phyloP scores from a whole-genome alignment of 2,113 vertebrate genomes.

The Mobula birostris region DNA sequence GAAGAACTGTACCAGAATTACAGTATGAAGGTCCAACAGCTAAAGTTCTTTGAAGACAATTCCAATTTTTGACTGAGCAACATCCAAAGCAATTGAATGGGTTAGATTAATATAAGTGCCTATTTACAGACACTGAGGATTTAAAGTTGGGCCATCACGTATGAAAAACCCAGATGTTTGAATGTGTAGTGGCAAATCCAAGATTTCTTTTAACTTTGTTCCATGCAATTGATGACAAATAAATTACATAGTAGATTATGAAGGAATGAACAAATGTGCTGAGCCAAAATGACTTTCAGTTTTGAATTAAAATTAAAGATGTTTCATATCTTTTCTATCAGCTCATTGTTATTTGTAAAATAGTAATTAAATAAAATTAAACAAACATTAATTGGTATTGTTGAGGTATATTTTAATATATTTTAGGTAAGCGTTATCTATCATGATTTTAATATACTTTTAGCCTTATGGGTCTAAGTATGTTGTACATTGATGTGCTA shows the following conservation, averaged over 20 bases:
- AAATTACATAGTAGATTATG: not conserved
- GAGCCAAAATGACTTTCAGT: not conserved
- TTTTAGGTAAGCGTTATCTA: not conserved
- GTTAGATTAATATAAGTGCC: not conserved
- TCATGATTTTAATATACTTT: not conserved
- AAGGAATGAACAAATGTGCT: not conserved
- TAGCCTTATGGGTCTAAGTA: not conserved
- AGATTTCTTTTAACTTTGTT: not conserved
- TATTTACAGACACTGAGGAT: not conserved
- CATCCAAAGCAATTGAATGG: not conserved
- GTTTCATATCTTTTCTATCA: slow-evolving; percentile 5
- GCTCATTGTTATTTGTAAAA: not conserved
- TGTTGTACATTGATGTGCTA: not conserved
- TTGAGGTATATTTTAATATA: not conserved
- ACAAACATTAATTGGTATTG: not conserved
- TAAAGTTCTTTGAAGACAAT: slow-evolving; percentile 91
- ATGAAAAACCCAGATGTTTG: not conserved
- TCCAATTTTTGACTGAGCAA: slow-evolving; percentile 57
- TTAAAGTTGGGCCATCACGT: not conserved
- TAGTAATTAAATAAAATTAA: not conserved
- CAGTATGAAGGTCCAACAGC: slow-evolving; percentile 77
- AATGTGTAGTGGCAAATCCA: not conserved
- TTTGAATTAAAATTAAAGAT: slow-evolving; percentile 10
- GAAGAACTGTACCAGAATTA: slow-evolving; percentile 75
- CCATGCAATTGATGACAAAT: slow-evolving; percentile 14